These are phyloP conservation scores for Danionella cerebrum DNA, from an alignment of 2,113 vertebrate genomes.

Conservation along the genomic window DNA sequence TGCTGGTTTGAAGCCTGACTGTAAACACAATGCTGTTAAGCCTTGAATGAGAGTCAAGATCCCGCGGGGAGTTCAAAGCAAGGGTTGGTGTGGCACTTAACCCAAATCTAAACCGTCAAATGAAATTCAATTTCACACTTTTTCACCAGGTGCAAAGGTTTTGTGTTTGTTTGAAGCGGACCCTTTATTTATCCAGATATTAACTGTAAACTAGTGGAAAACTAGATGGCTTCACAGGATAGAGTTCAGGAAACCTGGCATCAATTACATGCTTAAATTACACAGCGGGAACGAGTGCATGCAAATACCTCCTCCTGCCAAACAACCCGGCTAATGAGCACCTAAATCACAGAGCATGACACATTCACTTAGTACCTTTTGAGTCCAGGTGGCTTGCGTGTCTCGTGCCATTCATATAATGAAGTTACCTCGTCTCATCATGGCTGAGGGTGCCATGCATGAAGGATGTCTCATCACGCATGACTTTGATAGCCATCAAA, in stretches of 20 bases:
- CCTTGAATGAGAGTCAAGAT: background rate
- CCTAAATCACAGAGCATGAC: slow-evolving; percentile 6
- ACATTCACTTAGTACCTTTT: slow-evolving; percentile 9
- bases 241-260: slow-evolving; percentile 17
- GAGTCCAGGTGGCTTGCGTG: background rate
- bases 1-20: background rate
- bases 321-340: slow-evolving; percentile 26
- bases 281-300: slow-evolving; percentile 37
- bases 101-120: background rate
- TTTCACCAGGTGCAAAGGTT: background rate
- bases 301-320: slow-evolving; percentile 37
- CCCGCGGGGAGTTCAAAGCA: background rate
- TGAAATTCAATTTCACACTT: background rate
- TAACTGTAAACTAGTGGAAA: slow-evolving; percentile 17
- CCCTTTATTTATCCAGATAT: background rate
- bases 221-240: slow-evolving; percentile 18
- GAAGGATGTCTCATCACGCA: background rate
- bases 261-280: slow-evolving; percentile 43
- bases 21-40: background rate
- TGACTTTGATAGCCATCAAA: too few relatives aligned
- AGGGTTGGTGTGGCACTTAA: background rate
- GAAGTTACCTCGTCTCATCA: slow-evolving; percentile 5
- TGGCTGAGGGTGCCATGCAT: background rate
- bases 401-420: slow-evolving; percentile 18
- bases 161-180: background rate